Evolutionary conservation across 2,888 invertebrate species (phyloP), one percentile per base, ranked within the genome.

Genomic region (Holacanthella duospinosa): DNA sequence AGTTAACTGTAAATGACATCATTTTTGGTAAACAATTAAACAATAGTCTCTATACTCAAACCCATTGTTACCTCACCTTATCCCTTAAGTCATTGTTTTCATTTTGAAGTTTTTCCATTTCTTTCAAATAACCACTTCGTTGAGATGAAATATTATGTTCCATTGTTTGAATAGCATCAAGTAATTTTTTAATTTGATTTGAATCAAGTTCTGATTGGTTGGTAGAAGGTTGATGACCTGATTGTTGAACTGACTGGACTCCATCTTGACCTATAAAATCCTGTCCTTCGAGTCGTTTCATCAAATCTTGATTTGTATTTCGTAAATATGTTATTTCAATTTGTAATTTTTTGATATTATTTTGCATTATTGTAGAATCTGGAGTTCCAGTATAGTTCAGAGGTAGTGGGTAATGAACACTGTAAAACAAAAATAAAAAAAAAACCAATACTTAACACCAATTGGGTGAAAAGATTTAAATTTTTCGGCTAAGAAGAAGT

Each of bases 391-490:
- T 79, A 71, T 82, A 82, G 69, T 81, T 81, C 71, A 82, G 68
- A 9, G 81, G 80, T 64, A 82, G 74, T 25, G 81, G 82, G 74
- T 82, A 82, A 73, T 81, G 79, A 69, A 81, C 81, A 74, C 81
- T 79, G 66, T 62, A 64, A 57, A 63, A 59, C 65, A 43, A 59
- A 57, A 26, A 36, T 36, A 16, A 36, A 36, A 16, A 36, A 36
- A 36, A 36, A 36, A 36, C 16, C 36, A 36, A 16, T 12, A 36
- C 6, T 12, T 36, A 36, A 16, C 36, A 12, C 6, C 16, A 36
- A 36, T 36, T 36, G 6, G 6, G 16, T 12, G 6, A 36, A 36
- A 36, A 36, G 16, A 36, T 12, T 6, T 16, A 36, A 16, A 36
- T 36, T 36, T 36, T 36, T 36, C 16, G 9, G 16, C 6, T 12